A percentile compares a stretch with the other conserved stretches of the same genome.
Evolutionary conservation across 2,113 vertebrate genomes (phyloP).

Genomic region (Semnopithecus entellus): DNA sequence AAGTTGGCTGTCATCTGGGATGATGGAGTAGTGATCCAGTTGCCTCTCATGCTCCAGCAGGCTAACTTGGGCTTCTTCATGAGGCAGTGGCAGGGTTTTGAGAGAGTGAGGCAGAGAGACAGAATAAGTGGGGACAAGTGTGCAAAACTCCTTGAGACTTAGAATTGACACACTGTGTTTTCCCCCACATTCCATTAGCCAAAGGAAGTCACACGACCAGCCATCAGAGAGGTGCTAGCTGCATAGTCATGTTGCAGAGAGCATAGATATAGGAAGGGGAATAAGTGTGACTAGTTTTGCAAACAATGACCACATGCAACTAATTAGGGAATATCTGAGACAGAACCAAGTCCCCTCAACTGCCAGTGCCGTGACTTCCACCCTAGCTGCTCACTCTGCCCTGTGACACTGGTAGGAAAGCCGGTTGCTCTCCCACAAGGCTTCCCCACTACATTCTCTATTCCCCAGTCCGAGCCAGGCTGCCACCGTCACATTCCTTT

Average conservation of each 20-base stretch:
- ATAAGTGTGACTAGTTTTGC: background rate
- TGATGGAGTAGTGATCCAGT: too few relatives aligned
- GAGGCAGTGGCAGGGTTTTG: background rate
- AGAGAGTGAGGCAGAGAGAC: background rate
- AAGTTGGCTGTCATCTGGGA: background rate
- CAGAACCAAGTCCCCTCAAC: background rate
- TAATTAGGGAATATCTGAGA: background rate
- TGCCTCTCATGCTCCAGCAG: background rate
- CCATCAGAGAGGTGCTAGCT: background rate
- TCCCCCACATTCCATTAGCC: background rate
- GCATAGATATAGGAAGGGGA: background rate
- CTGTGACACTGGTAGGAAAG: background rate
- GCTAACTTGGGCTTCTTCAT: background rate
- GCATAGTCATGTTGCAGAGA: fast-evolving
- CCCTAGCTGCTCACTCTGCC: background rate
- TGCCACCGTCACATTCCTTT: background rate
- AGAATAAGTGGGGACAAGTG: too few relatives aligned
- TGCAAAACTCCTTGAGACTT: background rate
- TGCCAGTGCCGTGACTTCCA: fast-evolving
- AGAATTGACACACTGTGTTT: background rate
- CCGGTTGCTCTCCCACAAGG: fast-evolving
- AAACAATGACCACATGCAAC: background rate
- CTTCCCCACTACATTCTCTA: fast-evolving
- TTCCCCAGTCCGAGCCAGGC: background rate
- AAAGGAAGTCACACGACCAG: background rate